Evolutionary conservation across 2,888 invertebrate species (phyloP), one percentile per base, ranked within the genome.

Genomic region (Eupithecia centaureata): DNA sequence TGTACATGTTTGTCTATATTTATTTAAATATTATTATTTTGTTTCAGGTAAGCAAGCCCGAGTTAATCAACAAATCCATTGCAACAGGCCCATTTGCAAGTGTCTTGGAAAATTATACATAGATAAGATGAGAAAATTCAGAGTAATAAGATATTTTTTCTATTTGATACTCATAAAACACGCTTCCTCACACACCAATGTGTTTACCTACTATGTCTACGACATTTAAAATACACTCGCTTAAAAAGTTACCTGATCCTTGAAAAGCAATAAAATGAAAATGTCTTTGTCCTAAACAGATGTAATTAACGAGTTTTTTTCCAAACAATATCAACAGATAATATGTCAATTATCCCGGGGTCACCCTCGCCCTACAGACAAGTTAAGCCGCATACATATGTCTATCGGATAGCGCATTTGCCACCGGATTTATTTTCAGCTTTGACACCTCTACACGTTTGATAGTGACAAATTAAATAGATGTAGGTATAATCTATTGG

Each of bases 221-320:
- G 33, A 33, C 12, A 13, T 0, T 13, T 0, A 33, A 33, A 33
- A 33, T 5, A 12, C 5, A 4, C 12, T 12, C 13, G 33, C 35
- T 12, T 25, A 13, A 15, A 38, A 65, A 60, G 61, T 28, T 35
- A 51, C 13, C 51, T 30, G 8, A 57, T 22, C 30, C 33, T 18
- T 59, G 30, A 38, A 66, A 61, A 57, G 28, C 28, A 47, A 66
- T 61, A 61, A 61, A 56, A 56, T 61, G 47, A 51, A 22, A 61
- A 61, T 66, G 59, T 47, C 18, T 61, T 61, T 35, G 51, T 61
- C 66, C 62, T 30, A 28, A 61, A 52, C 61, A 62, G 61, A 67
- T 28, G 58, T 67, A 30, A 62, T 58, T 42, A 58, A 7, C 2
- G 54, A 61, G n/a, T 32, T 62, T 62, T 62, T 62, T 67, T 58